A percentile compares a stretch with the other conserved stretches of the same genome.
phyloP scores from a whole-genome alignment of 2,797 vertebrate genomes.

The Pseudopleuronectes americanus region DNA sequence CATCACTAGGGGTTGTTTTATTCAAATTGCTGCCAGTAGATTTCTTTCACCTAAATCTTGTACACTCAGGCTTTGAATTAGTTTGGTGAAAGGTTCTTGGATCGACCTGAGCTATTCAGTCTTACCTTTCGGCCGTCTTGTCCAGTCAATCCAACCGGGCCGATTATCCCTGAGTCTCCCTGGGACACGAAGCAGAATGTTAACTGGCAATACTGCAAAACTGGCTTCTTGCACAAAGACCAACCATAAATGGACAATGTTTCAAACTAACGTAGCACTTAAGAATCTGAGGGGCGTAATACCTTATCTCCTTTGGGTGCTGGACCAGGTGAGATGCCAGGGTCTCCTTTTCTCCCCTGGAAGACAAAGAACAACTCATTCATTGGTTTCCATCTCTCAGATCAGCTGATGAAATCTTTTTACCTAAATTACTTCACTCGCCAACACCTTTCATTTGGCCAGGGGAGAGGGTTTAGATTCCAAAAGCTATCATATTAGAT shows the following conservation, averaged over 20 bases:
- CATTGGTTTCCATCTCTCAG: conserved; percentile 24
- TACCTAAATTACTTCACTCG: not conserved
- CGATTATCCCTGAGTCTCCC: conserved; percentile 91
- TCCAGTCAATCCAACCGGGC: conserved; percentile 88
- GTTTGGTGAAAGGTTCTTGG: not conserved
- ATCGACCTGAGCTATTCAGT: not conserved
- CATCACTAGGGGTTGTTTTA: no score
- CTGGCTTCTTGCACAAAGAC: not conserved
- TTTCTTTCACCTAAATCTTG: no score
- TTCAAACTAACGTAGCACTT: conserved; percentile 15
- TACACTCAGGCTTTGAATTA: no score
- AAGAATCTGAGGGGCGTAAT: conserved; percentile 45
- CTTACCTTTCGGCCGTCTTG: conserved; percentile 92
- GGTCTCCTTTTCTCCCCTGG: conserved; percentile 95
- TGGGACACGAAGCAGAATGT: conserved; percentile 70
- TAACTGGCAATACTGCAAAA: conserved; percentile 13
- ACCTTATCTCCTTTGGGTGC: conserved; percentile 94
- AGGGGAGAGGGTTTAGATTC: not conserved
- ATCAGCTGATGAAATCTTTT: not conserved
- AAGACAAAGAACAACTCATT: conserved; percentile 25
- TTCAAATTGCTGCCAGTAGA: no score
- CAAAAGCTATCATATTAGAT: not conserved
- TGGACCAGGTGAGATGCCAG: conserved; percentile 92
- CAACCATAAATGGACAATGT: conserved; percentile 3
- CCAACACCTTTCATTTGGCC: conserved; percentile 14